Base-by-base conservation (phyloP, 2,113 vertebrate genomes). In the Delphinus delphis region DNA sequence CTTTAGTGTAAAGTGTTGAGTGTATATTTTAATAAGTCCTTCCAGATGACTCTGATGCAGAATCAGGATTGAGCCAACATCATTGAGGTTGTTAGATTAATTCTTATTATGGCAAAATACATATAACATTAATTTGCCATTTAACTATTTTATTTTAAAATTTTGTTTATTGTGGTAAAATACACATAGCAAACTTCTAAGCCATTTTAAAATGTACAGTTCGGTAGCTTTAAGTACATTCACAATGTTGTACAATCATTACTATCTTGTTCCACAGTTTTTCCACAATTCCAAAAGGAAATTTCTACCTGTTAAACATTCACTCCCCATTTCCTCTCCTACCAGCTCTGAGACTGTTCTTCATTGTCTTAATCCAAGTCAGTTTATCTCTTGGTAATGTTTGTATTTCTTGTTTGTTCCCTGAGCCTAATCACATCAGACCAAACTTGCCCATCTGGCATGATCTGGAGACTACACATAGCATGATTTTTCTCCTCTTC, bases 181-280 rank as follows among this genome's bases (percentile, higher is more conserved):
- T 53, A 53, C 5, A 38, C 6, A n/a, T 13, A 17, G 25, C 17
- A 60, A 81, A 50, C 17, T 20, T 70, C 44, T 53, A 68, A 62
- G 50, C 13, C 8, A 88, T n/a, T 36, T 88, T 25, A 67, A 93
- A 86, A 28, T n/a, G 7, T n/a, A 13, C 23, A 50, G n/a, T 38
- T 81, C 36, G 31, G 5, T 53, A 41, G 8, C 6, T 38, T 50
- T 63, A 26, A 60, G 1, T 4, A 58, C 3, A 68, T n/a, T 50
- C 6, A 55, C 4, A 50, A 6, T 38, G 20, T 36, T 60, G 9
- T 44, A 28, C 1, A 41, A 8, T 2, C 2, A 28, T 0, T 1
- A n/a, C 4, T 74, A 23, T 53, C 12, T 23, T 13, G 6, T 55
- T 80, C 36, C 58, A 17, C 13, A 90, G 28, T 0, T 47, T 90